Evolutionary conservation across 2,113 vertebrate species (phyloP), one percentile per base, ranked within the genome.

Genomic region (Gadus chalcogrammus): DNA sequence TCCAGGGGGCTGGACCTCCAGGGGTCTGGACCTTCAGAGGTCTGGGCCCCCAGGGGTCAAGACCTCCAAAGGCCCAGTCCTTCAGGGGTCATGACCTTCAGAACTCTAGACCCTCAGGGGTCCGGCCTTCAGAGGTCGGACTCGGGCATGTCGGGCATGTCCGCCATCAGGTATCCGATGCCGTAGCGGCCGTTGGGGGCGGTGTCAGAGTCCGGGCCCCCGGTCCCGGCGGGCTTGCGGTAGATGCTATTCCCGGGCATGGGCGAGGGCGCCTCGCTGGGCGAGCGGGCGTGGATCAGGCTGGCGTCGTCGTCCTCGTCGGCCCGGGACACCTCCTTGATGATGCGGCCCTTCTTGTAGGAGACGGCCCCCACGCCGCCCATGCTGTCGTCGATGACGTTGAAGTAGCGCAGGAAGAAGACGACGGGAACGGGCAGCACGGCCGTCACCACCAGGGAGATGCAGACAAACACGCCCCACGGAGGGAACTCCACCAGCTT

Each of bases 151-250:
- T 98, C 95, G 5, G 94, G 93, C 92, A 95, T 91, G 79, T 97
- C 95, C 38, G 94, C 93, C 95, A 98, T 96, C 82, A 97, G 74
- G 84, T 98, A 98, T 6, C 96, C 96, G 11, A 97, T 95, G 31
- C 95, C 95, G 0, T 95, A 97, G n/a, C 94, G 95, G 69, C 97
- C 96, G 11, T 99, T 98, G 52, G 95, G 94, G 61, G 94, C 93
- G 0, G 93, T 93, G 75, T 96, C 94, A 2, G 61, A 70, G 0
- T 89, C 88, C 3, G 91, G 79, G 55, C 88, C 83, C 1, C 42
- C 42, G 8, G 42, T 48, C 42, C 42, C 42, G 42, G 8, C 11
- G 42, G 9, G 95, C 80, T 97, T 98, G 60, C 95, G 89, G 88
- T 97, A 96, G 69, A 95, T 96, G 79, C 90, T 95, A 87, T 94